phyloP scores from a whole-genome alignment of 2,888 invertebrate species.

The Oscheius sp. region DNA sequence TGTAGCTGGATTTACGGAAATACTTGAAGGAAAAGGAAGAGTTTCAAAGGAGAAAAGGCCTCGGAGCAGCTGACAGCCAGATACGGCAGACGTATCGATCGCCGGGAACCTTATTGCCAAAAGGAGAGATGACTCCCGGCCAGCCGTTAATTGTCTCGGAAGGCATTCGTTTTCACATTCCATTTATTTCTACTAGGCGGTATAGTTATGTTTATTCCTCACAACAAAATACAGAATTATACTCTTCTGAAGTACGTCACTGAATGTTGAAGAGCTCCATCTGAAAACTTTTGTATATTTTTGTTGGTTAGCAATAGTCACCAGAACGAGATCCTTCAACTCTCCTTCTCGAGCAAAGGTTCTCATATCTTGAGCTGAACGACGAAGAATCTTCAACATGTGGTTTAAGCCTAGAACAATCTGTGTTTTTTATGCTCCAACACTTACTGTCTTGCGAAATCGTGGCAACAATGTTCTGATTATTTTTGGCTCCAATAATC shows the following conservation, averaged over 20 bases:
- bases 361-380: background rate
- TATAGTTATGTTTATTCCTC: background rate
- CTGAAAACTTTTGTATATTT: background rate
- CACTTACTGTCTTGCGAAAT: background rate
- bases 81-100: slow-evolving; percentile 23
- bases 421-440: background rate
- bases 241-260: no score
- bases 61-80: slow-evolving; percentile 16
- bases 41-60: no score
- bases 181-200: background rate
- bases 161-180: background rate
- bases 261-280: background rate
- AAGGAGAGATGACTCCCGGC: background rate
- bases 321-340: background rate
- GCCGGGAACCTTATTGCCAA: slow-evolving; percentile 11
- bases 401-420: background rate
- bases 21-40: background rate
- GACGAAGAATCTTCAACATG: background rate
- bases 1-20: background rate
- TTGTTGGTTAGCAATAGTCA: background rate
- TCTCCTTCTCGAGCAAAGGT: background rate
- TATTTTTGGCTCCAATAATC: background rate
- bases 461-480: background rate
- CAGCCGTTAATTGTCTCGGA: background rate
- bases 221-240: background rate